Base-by-base conservation (phyloP, 1,140 invertebrate species). In the Orius laevigatus region DNA sequence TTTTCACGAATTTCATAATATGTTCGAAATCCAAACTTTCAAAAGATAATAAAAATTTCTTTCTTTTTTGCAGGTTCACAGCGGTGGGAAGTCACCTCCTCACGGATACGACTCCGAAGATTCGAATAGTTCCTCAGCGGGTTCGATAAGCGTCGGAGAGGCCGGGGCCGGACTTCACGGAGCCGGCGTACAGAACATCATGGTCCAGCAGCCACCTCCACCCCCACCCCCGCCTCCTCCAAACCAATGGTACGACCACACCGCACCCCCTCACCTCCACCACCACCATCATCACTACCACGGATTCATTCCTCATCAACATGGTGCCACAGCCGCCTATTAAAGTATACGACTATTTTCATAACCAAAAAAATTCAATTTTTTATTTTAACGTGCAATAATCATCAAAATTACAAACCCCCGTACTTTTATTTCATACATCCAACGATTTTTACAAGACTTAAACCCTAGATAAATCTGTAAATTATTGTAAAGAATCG, bases 41-140 rank as follows among this genome's bases (percentile, higher is more conserved):
- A n/a, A n/a, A n/a, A n/a, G n/a, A n/a, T n/a, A n/a, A n/a, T 25
- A 25, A 25, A 25, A 25, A 25, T 25, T 25, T 3, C 25, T 25
- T 47, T 40, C 49, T 51, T 14, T 35, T 43, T 12, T 18, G 5
- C 45, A 68, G 66, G 66, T 68, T 47, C 66, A 68, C 52, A 64
- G 67, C 38, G 67, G 63, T 25, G 57, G 56, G 0, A 56, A 56
- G 25, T 54, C 49, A 10, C 50, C 53, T 6, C 50, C 56, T n/a
- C 50, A 50, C 18, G 58, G 56, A 35, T 73, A 73, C 57, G 73
- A 74, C 50, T 71, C 69, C 20, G 72, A 74, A 52, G 73, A 74
- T 53, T 73, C 70, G 35, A 73, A 70, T 57, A 67, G 67, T 45
- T 69, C 67, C 9, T 68, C 66, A 2, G 61, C 63, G n/a, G 66